These are phyloP conservation scores for Zosterops pallidus DNA, from an alignment of 2,113 vertebrate genomes.

Conservation along the genomic window DNA sequence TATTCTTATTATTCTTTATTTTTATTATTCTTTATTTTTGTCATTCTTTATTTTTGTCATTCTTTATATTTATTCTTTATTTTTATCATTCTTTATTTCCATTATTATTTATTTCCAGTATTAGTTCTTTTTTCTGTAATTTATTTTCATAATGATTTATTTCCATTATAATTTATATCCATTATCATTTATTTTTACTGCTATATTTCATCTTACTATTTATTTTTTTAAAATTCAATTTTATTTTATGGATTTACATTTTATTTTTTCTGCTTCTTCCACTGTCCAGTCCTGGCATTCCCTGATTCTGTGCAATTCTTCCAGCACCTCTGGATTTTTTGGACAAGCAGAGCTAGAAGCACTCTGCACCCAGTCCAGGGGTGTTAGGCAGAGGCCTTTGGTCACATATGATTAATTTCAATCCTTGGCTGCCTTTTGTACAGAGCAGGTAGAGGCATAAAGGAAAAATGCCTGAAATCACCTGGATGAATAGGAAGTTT, in stretches of 20 bases:
- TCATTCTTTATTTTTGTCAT: too few relatives aligned
- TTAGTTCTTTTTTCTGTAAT: too few relatives aligned
- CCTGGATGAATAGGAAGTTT: neutral
- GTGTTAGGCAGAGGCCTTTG: accelerated
- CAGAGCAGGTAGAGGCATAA: neutral
- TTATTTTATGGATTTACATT: neutral
- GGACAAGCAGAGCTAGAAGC: neutral
- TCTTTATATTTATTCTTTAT: too few relatives aligned
- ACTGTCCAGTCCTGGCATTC: neutral
- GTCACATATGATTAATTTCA: neutral
- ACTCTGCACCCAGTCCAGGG: neutral
- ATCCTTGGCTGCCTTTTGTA: neutral
- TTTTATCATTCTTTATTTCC: neutral
- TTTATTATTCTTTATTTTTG: neutral
- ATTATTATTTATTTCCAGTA: neutral
- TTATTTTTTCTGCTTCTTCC: neutral
- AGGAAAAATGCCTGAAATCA: neutral
- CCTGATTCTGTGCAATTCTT: neutral
- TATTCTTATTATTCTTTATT: neutral
- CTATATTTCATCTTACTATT: neutral
- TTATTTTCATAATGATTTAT: neutral
- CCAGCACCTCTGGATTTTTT: neutral
- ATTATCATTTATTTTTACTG: accelerated
- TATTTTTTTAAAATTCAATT: accelerated
- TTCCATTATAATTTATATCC: accelerated